Evolutionary conservation across 2,888 invertebrate genomes (phyloP), one percentile per base, ranked within the genome.

Genomic region (Sclerodermus sp.): DNA sequence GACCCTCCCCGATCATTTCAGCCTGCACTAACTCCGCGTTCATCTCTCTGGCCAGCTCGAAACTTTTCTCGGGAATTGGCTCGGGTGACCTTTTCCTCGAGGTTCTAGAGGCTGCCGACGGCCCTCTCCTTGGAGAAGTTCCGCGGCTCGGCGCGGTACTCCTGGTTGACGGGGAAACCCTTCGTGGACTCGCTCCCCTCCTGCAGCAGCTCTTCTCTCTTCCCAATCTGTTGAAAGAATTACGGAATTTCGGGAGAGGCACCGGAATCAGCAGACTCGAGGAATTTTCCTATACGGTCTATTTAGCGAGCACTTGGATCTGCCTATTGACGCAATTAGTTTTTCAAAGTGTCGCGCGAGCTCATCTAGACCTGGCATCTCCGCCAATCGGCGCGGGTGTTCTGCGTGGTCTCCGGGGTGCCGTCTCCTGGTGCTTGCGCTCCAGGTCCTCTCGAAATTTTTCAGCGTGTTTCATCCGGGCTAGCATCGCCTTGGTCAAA

Each of bases 401-500:
- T 13, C 67, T 56, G 18, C 39, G 57, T 0, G 67, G 64, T 0
- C 49, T 13, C 8, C 65, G 57, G 4, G 41, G 4, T 2, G 34
- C 12, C 1, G 55, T 48, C 4, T 48, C 43, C 13, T 42, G 30
- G 18, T 34, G 49, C 8, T 60, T 64, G 1, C 58, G 61, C 8
- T 64, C 70, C 1, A 49, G 52, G 0, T 63, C 62, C 9, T 52
- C 42, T 8, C 47, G 51, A 1, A 65, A 42, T n/a, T 62, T 67
- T 15, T 67, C 64, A 1, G 72, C 58, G 3, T 62, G 58, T 46
- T 71, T 65, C 14, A 70, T 17, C 23, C 69, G 66, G 17, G 70
- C 67, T n/a, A 64, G 5, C 74, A 74, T 73, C 1, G 74, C 55
- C 44, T 66, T 71, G 1, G 73, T 74, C 64, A 68, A 47, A 1